Base-by-base conservation (phyloP, 2,113 vertebrate species). In the Rostratula benghalensis region DNA sequence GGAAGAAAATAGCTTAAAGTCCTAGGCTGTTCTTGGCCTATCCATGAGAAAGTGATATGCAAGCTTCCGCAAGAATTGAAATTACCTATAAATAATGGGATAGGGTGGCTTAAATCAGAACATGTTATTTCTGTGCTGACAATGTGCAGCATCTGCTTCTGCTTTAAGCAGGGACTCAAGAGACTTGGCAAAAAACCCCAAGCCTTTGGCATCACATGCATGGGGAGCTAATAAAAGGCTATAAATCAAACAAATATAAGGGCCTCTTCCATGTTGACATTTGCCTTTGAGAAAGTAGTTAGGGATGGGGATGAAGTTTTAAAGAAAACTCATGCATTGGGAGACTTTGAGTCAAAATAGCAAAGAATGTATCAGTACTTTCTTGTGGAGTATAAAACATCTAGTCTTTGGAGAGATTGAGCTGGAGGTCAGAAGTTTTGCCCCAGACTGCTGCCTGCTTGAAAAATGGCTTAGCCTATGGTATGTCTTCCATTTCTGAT, bases 281-380 rank as follows among this genome's bases (percentile, higher is more conserved):
- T 96, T 95, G 77, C 78, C 91, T 92, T 96, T 92, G 77, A 93
- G 94, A 93, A 96, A 85, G 76, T 65, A 73, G 85, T 87, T 96
- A 79, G 56, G 41, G 60, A 69, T 94, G 67, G 79, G 88, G 86
- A 63, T 74, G 80, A 95, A 89, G 79, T 94, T 94, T 91, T 92
- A 89, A 94, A 93, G 86, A 87, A 92, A 97, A 96, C 83, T 93
- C 37, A 86, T 96, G 94, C 31, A 41, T 11, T 87, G 65, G 57
- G 86, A 85, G 80, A 65, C 70, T 82, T 35, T 50, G 69, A 82
- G 65, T 69, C 70, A 89, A 57, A 79, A 79, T n/a, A 84, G 45
- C 69, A 79, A 87, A 92, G 51, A 71, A 92, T 50, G 70, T 79
- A 81, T 87, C 53, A n/a, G 41, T 84, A 45, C 65, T 93, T 87